Evolutionary conservation across 2,797 vertebrate genomes (phyloP), one percentile per base, ranked within the genome.

Genomic region (Novumbra hubbsi): DNA sequence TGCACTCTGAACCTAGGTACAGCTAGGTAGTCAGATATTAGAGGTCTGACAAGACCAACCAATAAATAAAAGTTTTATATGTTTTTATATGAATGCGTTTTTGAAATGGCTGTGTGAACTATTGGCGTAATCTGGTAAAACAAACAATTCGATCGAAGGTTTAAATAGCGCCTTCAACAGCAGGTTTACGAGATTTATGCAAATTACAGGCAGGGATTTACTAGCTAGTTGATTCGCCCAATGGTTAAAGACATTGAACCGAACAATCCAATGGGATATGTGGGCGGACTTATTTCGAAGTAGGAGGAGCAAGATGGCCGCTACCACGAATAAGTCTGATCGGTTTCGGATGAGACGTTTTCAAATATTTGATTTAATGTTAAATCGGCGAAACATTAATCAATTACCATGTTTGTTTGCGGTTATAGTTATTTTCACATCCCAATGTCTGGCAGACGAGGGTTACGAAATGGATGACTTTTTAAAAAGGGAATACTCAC

Each of bases 401-500:
- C 19, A 80, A 63, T 80, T 78, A 70, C 65, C 60, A 67, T 85
- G 76, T 72, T 0, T 77, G 79, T 63, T 86, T 55, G 15, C 75
- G 15, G 41, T 75, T 74, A 28, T 82, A 70, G 71, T 71, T 87
- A 0, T 74, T 48, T 5, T 84, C 81, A 50, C 62, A 66, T 71
- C 57, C 79, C 80, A 62, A 73, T 83, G 85, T 74, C n/a, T 76
- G 70, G 91, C 89, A 0, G 88, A 90, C 63, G 85, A 91, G 12
- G 90, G 87, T 24, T 94, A 94, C 32, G 94, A 95, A 50, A 79
- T 88, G 66, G 96, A 96, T 69, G 95, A 97, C 28, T 96, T 97
- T 88, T 79, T 97, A 76, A 98, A 98, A 84, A 90, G 96, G 74
- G 96, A 97, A 74, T 96, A 96, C 73, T 96, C 96, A n/a, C 88